Conservation (phyloP, 2,888 invertebrate genomes). For the Operophtera brumata region DNA sequence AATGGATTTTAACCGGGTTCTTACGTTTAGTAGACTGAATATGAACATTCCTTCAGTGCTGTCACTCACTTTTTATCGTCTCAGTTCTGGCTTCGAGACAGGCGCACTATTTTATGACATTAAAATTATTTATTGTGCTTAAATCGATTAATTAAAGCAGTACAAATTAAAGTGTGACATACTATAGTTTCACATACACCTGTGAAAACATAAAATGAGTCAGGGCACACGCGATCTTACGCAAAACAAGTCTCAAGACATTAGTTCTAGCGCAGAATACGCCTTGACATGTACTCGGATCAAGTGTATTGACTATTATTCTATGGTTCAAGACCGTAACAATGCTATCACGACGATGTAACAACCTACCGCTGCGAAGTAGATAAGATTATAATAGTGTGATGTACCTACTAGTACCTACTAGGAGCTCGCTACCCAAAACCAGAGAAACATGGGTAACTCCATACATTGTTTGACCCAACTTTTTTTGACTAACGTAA, state of each 20-base stretch:
- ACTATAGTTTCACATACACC: constrained; percentile 32
- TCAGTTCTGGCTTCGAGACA: neutral
- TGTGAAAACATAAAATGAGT: constrained; percentile 36
- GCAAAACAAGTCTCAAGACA: constrained; percentile 28
- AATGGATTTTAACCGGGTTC: constrained; percentile 12
- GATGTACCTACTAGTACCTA: too few relatives aligned
- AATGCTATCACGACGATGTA: constrained; percentile 24
- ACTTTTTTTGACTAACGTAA: too few relatives aligned
- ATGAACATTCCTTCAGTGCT: neutral
- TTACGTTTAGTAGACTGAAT: neutral
- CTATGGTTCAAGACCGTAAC: constrained; percentile 19
- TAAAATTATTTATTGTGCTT: constrained; percentile 10
- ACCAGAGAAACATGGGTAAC: too few relatives aligned
- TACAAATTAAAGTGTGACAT: constrained; percentile 29
- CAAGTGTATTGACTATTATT: constrained; percentile 22
- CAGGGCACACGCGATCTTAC: constrained; percentile 27
- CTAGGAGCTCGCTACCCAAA: too few relatives aligned
- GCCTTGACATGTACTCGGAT: constrained; percentile 10
- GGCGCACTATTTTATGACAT: neutral
- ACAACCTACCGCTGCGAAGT: neutral
- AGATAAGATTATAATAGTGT: neutral
- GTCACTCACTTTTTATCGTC: neutral
- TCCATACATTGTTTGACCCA: too few relatives aligned
- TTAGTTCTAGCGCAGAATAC: constrained; percentile 7
- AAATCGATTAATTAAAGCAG: constrained; percentile 10